Conservation (phyloP, 1,140 invertebrate species). For the Polypedilum pembai region DNA sequence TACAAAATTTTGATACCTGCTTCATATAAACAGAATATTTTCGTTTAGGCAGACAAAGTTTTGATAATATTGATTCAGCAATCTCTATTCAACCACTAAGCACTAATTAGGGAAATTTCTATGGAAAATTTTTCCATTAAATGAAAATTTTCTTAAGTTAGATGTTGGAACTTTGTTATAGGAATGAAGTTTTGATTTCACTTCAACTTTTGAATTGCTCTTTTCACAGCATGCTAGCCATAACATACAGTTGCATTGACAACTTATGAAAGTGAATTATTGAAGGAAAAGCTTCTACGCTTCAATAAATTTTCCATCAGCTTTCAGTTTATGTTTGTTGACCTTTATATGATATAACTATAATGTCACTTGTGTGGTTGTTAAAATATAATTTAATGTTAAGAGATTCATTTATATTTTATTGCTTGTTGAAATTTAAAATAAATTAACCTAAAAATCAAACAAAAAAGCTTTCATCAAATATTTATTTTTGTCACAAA, state of each 20-base stretch:
- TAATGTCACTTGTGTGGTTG: constrained; percentile 4
- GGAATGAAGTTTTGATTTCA: no score
- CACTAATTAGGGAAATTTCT: constrained; percentile 18
- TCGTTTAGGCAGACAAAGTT: not conserved
- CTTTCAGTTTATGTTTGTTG: not conserved
- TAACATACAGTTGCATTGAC: no score
- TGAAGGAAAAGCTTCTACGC: no score
- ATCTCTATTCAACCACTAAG: constrained; percentile 8
- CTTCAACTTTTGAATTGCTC: no score
- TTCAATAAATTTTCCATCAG: no score
- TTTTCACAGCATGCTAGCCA: no score
- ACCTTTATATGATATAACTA: constrained; percentile 6
- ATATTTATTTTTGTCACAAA: constrained; percentile 14
- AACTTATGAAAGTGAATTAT: no score
- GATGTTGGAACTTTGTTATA: not conserved
- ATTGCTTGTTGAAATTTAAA: no score
- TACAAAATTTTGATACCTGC: no score
- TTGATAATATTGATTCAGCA: constrained; percentile 9
- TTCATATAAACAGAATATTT: no score
- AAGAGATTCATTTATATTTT: not conserved
- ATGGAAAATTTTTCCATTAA: constrained; percentile 3
- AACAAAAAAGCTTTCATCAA: not conserved
- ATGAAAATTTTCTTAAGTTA: not conserved
- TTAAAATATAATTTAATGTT: not conserved
- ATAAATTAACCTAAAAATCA: not conserved